Conservation (phyloP, 2,888 invertebrate genomes). For the Boloria euphrosyne region DNA sequence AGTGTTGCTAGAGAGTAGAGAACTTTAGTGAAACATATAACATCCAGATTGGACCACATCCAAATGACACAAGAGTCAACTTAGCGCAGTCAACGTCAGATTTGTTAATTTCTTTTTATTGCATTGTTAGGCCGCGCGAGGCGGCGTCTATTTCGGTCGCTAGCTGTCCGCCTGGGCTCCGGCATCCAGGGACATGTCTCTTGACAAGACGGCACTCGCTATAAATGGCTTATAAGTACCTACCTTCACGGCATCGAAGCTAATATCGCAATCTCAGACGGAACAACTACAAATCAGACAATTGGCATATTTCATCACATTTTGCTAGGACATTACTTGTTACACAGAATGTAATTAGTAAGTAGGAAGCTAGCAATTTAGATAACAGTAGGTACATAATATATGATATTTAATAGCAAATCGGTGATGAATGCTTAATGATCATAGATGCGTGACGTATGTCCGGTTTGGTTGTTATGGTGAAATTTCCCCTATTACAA, state of each 20-base stretch:
- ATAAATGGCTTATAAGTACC: conserved; percentile 73
- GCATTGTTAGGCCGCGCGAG: conserved; percentile 80
- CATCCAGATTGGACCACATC: conserved; percentile 72
- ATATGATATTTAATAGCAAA: conserved; percentile 31
- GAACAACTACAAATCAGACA: conserved; percentile 13
- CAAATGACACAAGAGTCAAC: conserved; percentile 80
- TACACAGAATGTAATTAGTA: neutral
- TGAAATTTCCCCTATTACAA: conserved; percentile 79
- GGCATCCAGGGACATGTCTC: conserved; percentile 71
- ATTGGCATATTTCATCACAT: conserved; percentile 6
- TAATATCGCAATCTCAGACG: conserved; percentile 39
- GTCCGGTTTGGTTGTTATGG: conserved; percentile 63
- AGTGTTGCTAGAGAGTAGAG: conserved; percentile 57
- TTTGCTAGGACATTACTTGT: neutral
- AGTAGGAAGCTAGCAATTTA: conserved; percentile 27
- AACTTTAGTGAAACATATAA: conserved; percentile 67
- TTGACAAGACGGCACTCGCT: conserved; percentile 77
- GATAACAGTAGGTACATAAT: conserved; percentile 3
- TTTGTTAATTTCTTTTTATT: conserved; percentile 82
- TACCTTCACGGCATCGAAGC: conserved; percentile 51
- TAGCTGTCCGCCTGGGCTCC: conserved; percentile 72
- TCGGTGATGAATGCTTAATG: conserved; percentile 61
- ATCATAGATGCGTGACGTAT: conserved; percentile 72
- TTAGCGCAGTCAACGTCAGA: conserved; percentile 74
- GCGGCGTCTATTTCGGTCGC: conserved; percentile 75